Percentiles rank a stretch among this genome's conserved stretches.
Evolutionary conservation across 2,113 vertebrate genomes (phyloP).

Genomic region (Mustela lutreola): DNA sequence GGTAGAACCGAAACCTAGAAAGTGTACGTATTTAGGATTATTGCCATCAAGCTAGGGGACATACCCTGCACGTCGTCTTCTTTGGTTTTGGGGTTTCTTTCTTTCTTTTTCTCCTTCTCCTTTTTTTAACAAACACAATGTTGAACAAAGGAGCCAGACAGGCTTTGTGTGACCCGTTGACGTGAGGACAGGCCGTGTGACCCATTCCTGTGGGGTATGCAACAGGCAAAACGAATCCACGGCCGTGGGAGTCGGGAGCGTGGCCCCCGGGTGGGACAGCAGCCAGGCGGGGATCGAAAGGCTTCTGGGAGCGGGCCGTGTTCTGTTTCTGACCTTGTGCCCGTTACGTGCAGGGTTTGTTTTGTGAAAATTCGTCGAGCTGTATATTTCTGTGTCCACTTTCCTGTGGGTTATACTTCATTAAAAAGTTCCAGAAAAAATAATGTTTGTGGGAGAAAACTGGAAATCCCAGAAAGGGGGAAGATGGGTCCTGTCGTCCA

Average conservation of each 20-base stretch:
- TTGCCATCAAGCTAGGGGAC: neutral
- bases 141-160: neutral
- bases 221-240: rapidly evolving
- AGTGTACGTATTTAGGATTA: neutral
- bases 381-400: neutral
- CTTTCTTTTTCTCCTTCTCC: neutral
- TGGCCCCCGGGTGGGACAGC: neutral
- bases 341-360: neutral
- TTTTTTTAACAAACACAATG: neutral
- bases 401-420: conserved; percentile 38
- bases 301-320: neutral
- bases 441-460: neutral
- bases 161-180: rapidly evolving
- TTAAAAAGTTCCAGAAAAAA: conserved; percentile 66
- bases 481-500: rapidly evolving
- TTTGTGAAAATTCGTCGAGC: neutral
- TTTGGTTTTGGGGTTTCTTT: neutral
- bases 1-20: rapidly evolving
- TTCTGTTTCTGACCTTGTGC: neutral
- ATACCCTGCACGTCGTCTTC: neutral
- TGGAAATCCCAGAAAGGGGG: neutral
- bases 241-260: rapidly evolving
- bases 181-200: neutral
- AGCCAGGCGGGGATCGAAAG: neutral
- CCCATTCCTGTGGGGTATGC: rapidly evolving